Evolutionary conservation across 2,797 vertebrate genomes (phyloP).

Genomic region (Poecilia picta): DNA sequence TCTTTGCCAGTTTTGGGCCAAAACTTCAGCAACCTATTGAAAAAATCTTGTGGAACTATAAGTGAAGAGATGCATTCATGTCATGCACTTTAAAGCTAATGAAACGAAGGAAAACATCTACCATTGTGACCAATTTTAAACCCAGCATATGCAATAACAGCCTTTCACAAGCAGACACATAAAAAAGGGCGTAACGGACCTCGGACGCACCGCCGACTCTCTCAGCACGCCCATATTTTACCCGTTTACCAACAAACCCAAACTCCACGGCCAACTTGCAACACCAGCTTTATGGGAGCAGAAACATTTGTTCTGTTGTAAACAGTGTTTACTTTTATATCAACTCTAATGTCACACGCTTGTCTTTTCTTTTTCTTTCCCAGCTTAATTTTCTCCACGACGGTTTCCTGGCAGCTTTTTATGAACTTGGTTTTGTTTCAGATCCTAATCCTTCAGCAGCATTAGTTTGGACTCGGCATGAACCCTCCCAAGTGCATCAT

Average conservation of each 20-base stretch:
- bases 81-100: background rate
- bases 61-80: background rate
- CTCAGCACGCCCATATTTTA: background rate
- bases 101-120: background rate
- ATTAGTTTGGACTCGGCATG: conserved; percentile 15
- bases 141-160: background rate
- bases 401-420: conserved; percentile 8
- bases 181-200: background rate
- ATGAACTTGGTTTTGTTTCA: conserved; percentile 20
- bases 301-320: background rate
- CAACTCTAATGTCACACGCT: background rate
- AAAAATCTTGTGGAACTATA: no score
- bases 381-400: background rate
- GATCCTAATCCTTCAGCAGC: conserved; percentile 21
- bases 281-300: background rate
- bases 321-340: background rate
- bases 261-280: background rate
- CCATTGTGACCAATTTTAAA: background rate
- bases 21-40: background rate
- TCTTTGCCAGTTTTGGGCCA: background rate
- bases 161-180: background rate
- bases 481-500: conserved; percentile 31
- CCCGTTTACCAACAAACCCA: background rate
- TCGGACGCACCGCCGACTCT: background rate
- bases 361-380: background rate